A percentile compares a stretch with the other conserved stretches of the same genome.
Conservation (phyloP, 2,888 invertebrate species). For the Heliconius ethilla region DNA sequence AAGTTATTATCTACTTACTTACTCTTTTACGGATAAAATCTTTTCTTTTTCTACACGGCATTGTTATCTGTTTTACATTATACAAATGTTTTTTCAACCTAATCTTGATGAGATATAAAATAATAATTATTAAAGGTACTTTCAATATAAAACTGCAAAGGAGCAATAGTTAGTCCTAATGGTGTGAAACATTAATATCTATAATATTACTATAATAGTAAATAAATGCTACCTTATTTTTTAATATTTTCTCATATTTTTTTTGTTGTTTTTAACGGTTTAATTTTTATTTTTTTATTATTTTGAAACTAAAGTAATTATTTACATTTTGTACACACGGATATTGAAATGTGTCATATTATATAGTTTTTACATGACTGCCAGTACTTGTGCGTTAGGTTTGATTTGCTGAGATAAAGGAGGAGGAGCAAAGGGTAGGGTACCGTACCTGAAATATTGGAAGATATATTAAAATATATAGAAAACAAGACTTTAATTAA, state of each 20-base stretch:
- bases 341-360: constrained; percentile 33
- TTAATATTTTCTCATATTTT: constrained; percentile 6
- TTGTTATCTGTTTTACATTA: constrained; percentile 17
- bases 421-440: constrained; percentile 12
- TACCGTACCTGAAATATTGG: constrained; percentile 32
- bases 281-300: constrained; percentile 2
- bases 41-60: constrained; percentile 42
- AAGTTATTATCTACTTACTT: constrained; percentile 16
- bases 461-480: constrained; percentile 21
- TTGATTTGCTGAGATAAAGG: not conserved
- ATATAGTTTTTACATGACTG: not conserved
- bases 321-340: constrained; percentile 17
- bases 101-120: not conserved
- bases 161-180: not conserved
- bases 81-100: not conserved
- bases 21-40: constrained; percentile 39
- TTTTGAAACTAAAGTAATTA: constrained; percentile 1
- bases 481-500: constrained; percentile 42
- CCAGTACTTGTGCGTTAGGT: not conserved
- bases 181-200: not conserved
- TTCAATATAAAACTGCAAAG: not conserved
- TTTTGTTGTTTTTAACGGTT: not conserved
- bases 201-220: not conserved
- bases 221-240: not conserved
- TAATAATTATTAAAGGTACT: not conserved